Evolutionary conservation across 2,797 vertebrate genomes (phyloP).

Genomic region (Glossophaga mutica): DNA sequence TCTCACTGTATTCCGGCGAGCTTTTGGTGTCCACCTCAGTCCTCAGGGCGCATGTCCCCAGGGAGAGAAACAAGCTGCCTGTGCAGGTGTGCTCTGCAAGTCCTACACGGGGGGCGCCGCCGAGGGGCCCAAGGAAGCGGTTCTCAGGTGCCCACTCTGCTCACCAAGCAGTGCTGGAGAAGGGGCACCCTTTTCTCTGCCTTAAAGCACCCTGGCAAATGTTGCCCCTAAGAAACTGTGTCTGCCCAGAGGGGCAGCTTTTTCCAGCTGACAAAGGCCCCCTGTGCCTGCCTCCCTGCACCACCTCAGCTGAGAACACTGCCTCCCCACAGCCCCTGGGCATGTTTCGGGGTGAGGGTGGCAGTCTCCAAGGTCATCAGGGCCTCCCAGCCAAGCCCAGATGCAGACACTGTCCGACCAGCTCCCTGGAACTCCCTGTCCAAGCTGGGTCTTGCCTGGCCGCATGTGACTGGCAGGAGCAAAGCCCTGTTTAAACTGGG

Average conservation of each 20-base stretch:
- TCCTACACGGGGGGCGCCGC: too few relatives aligned
- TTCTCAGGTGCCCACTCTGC: accelerated
- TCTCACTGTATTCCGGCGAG: accelerated
- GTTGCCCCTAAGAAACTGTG: background rate
- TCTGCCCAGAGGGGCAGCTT: background rate
- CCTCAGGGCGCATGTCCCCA: background rate
- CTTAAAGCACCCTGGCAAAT: background rate
- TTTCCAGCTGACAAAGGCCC: background rate
- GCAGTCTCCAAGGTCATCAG: background rate
- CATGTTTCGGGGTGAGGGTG: too few relatives aligned
- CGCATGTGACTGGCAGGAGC: background rate
- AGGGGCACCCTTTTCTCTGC: background rate
- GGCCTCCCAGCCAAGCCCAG: background rate
- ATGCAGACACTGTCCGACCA: background rate
- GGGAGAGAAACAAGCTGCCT: background rate
- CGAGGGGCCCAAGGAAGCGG: background rate
- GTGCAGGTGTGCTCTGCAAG: accelerated
- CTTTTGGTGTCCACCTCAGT: background rate
- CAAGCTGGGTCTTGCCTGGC: background rate
- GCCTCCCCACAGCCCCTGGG: background rate
- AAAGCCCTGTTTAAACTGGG: background rate
- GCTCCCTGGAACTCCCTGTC: background rate
- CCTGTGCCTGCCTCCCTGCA: background rate
- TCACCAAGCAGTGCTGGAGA: background rate
- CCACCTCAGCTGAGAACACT: background rate